Conservation (phyloP, 2,113 vertebrate species). For the Sorex fumeus region DNA sequence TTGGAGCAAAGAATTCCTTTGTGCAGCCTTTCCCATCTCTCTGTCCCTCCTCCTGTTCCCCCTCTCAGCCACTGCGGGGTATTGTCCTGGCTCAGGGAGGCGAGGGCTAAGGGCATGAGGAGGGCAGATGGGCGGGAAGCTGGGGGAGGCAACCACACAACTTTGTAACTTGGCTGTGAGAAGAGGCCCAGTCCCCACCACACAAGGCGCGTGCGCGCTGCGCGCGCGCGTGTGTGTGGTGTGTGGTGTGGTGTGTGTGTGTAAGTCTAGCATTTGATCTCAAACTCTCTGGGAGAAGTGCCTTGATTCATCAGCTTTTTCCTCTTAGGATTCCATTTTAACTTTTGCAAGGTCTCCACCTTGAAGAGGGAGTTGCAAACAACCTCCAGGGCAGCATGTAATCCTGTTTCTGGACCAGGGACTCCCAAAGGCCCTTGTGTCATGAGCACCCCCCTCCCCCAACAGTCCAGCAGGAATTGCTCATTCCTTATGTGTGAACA, state of each 20-base stretch:
- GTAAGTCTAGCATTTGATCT: constrained; percentile 12
- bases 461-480: neutral
- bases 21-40: constrained; percentile 70
- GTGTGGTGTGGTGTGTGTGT: neutral
- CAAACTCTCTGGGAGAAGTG: constrained; percentile 28
- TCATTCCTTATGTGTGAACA: neutral
- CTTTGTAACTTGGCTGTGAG: constrained; percentile 71
- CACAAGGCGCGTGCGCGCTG: neutral
- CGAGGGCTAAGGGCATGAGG: constrained; percentile 65
- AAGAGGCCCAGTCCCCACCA: constrained; percentile 61
- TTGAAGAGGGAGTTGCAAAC: neutral
- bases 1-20: constrained; percentile 81
- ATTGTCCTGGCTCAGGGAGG: constrained; percentile 79
- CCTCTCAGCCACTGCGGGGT: constrained; percentile 71
- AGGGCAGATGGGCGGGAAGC: constrained; percentile 47
- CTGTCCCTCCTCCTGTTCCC: constrained; percentile 74
- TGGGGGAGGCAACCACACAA: constrained; percentile 73
- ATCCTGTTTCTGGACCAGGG: constrained; percentile 27
- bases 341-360: neutral
- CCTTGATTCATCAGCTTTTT: constrained; percentile 7
- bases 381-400: neutral
- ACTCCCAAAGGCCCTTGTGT: too few species aligned
- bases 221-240: neutral
- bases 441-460: neutral
- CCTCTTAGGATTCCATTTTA: constrained; percentile 45